phyloP scores from a whole-genome alignment of 2,113 vertebrate genomes.

The Psettodes erumei region DNA sequence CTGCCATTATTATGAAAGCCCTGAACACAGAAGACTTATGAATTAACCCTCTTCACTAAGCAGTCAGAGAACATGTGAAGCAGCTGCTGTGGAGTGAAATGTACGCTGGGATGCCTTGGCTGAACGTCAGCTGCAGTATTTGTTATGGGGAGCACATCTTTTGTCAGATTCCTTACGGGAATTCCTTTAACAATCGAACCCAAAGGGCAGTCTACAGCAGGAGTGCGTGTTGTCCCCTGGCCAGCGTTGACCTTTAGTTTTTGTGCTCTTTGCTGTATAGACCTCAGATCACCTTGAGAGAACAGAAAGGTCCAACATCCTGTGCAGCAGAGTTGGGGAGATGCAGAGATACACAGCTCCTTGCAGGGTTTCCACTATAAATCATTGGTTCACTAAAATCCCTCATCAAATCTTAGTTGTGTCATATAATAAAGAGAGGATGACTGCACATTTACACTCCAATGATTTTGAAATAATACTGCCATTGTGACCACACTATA shows the following conservation, averaged over 20 bases:
- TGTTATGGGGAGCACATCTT: conserved; percentile 4
- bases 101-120: background rate
- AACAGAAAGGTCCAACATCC: conserved; percentile 7
- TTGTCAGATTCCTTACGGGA: conserved; percentile 4
- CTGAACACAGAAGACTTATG: conserved; percentile 31
- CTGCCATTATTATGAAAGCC: conserved; percentile 41
- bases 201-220: conserved; percentile 9
- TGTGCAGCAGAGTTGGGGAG: conserved; percentile 5
- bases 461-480: background rate
- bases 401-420: background rate
- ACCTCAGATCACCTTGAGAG: conserved; percentile 19
- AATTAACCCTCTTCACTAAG: conserved; percentile 48
- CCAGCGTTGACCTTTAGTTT: conserved; percentile 29
- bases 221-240: conserved; percentile 12
- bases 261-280: conserved; percentile 6
- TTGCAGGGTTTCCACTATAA: background rate
- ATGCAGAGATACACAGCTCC: background rate
- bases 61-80: conserved; percentile 18
- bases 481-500: background rate
- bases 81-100: conserved; percentile 10
- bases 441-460: background rate
- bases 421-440: background rate
- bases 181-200: conserved; percentile 19
- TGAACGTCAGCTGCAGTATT: background rate
- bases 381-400: background rate